A percentile compares a stretch with the other conserved stretches of the same genome.
Conservation (phyloP, 2,113 vertebrate species). For the Hippopotamus amphibius region DNA sequence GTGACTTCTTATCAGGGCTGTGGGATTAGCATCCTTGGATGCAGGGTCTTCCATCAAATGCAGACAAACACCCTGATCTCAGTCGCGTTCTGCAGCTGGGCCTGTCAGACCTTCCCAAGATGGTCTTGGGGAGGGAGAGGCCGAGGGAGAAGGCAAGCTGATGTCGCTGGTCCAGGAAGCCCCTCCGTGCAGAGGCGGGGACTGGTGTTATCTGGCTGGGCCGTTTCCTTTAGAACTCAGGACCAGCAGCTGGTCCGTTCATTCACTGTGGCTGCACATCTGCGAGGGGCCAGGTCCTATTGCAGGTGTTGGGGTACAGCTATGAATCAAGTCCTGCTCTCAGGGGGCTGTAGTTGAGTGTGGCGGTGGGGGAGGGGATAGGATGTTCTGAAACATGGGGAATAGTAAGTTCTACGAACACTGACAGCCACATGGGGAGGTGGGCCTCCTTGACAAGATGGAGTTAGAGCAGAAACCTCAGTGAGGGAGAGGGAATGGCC, state of each 20-base stretch:
- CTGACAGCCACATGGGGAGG: background rate
- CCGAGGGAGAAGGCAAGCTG: background rate
- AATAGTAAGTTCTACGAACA: too few species aligned
- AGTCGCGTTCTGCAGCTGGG: rapidly evolving
- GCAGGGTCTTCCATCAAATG: rapidly evolving
- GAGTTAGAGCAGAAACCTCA: background rate
- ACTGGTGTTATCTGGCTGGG: rapidly evolving
- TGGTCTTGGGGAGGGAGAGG: background rate
- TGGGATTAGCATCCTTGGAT: rapidly evolving
- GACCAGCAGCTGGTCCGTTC: background rate
- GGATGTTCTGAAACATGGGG: background rate
- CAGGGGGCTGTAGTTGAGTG: background rate
- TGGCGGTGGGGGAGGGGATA: too few species aligned
- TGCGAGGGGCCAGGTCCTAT: background rate
- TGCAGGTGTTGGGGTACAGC: background rate
- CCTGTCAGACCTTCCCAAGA: background rate
- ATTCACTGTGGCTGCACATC: background rate
- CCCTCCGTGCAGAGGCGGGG: background rate
- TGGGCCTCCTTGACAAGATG: background rate
- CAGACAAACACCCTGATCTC: too few species aligned
- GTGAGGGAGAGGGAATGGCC: background rate
- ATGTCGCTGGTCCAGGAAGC: background rate
- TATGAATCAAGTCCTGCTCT: background rate
- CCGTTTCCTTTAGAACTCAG: background rate
- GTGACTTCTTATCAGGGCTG: too few species aligned